These are phyloP conservation scores for Cercocebus atys DNA, from an alignment of 2,113 vertebrate species.

Conservation along the genomic window DNA sequence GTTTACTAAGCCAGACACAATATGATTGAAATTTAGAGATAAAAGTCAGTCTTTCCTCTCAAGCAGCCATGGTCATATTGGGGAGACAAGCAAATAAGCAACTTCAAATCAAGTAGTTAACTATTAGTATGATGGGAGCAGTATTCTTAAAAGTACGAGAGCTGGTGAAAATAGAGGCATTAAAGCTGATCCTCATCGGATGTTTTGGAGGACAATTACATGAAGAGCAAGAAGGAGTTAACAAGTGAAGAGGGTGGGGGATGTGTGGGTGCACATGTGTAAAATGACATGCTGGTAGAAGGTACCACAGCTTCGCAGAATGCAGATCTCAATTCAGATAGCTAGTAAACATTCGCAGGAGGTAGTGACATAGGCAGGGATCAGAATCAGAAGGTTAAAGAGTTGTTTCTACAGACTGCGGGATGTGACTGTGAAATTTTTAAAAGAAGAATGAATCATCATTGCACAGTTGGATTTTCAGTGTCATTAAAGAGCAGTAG, in stretches of 20 bases:
- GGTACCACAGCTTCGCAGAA: background rate
- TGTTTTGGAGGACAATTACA: background rate
- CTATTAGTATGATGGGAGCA: background rate
- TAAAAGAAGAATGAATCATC: background rate
- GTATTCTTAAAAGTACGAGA: background rate
- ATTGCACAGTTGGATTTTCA: background rate
- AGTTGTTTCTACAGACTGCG: background rate
- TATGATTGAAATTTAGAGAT: background rate
- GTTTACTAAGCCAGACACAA: background rate
- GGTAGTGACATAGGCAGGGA: background rate
- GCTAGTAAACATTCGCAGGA: background rate
- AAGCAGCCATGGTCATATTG: background rate
- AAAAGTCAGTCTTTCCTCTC: background rate
- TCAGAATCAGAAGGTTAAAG: background rate
- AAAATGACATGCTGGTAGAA: background rate
- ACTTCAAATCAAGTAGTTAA: background rate
- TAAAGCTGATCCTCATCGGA: background rate
- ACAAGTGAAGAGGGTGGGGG: background rate
- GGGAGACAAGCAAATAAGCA: background rate
- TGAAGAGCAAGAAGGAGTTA: background rate
- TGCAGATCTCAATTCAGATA: background rate
- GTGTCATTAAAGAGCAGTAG: background rate
- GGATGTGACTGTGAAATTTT: background rate
- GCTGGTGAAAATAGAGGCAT: fast-evolving
- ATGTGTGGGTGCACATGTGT: background rate